Percentiles rank a stretch among this genome's conserved stretches.
Conservation (phyloP, 1,140 invertebrate species). For the Colletes gigas region DNA sequence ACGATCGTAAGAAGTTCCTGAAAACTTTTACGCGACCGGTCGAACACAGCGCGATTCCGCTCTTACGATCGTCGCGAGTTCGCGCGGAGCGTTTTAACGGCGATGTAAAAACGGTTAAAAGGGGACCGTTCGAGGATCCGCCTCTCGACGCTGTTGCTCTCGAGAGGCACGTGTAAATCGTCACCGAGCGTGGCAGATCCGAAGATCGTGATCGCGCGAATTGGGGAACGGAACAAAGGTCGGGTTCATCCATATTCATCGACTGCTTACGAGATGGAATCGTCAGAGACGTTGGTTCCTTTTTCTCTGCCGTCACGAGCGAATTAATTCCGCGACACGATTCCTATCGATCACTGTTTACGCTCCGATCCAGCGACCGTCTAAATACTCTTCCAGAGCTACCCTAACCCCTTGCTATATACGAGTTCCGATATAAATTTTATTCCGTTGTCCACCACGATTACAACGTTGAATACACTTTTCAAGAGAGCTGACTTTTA, state of each 20-base stretch:
- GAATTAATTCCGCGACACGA: conserved; percentile 67
- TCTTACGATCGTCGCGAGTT: not conserved
- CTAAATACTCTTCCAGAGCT: not conserved
- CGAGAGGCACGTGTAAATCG: no score
- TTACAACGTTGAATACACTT: no score
- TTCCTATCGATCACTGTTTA: conserved; percentile 53
- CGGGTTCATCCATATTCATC: conserved; percentile 66
- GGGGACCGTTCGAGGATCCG: not conserved
- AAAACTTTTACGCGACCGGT: conserved; percentile 19
- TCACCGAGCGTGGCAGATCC: not conserved
- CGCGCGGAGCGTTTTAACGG: not conserved
- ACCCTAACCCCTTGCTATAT: no score
- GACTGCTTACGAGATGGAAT: conserved; percentile 51
- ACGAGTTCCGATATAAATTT: no score
- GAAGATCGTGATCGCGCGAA: conserved; percentile 47
- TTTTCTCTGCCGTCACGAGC: conserved; percentile 49
- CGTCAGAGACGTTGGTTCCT: conserved; percentile 33
- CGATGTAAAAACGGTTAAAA: not conserved
- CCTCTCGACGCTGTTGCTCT: not conserved
- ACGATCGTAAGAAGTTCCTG: conserved; percentile 28
- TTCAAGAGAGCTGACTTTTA: no score
- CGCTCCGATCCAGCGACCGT: not conserved
- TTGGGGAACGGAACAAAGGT: conserved; percentile 46
- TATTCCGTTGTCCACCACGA: no score
- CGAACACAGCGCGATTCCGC: not conserved